Evolutionary conservation across 2,888 invertebrate genomes (phyloP), one percentile per base, ranked within the genome.

Genomic region (Netelia inedita): DNA sequence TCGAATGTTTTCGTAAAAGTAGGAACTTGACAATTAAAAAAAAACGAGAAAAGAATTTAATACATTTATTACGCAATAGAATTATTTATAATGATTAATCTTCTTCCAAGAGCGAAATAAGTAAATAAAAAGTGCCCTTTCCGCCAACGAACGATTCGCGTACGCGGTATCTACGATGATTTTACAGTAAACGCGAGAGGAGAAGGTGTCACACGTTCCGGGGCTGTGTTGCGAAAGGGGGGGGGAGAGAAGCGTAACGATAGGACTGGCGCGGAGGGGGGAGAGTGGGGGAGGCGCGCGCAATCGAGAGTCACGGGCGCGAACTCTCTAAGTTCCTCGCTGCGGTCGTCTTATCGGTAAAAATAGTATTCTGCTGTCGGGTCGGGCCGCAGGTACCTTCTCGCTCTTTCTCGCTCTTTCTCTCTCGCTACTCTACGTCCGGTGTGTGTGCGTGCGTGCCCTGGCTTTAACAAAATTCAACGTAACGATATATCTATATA

Each of bases 301-400:
- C 79, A 82, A 80, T 79, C 74, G 75, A 82, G 81, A 85, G 85
- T 85, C 85, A 85, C 85, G 85, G 85, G 82, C 85, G 82, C 79
- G 85, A 79, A 79, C 71, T 80, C 72, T 82, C 57, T 66, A 66
- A 28, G 57, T 82, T 46, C 55, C 66, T 79, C 65, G 79, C 35
- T 57, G 79, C 85, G 63, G 73, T 79, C 79, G 79, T 85, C 81
- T 79, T 79, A 79, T 85, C 82, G 85, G 85, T 85, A 85, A 85
- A 85, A 85, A 85, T 85, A 85, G 85, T 85, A 85, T 79, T 66
- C 65, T 59, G 85, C 85, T 61, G 85, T 81, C 74, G 79, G 79
- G 82, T 82, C 85, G 82, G 74, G 82, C 76, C 65, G 71, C 79
- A 74, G 85, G 85, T 82, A 82, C 80, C 16, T 35, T 55, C 75